phyloP scores from a whole-genome alignment of 2,888 invertebrate genomes.

The Drosophila algonquin region DNA sequence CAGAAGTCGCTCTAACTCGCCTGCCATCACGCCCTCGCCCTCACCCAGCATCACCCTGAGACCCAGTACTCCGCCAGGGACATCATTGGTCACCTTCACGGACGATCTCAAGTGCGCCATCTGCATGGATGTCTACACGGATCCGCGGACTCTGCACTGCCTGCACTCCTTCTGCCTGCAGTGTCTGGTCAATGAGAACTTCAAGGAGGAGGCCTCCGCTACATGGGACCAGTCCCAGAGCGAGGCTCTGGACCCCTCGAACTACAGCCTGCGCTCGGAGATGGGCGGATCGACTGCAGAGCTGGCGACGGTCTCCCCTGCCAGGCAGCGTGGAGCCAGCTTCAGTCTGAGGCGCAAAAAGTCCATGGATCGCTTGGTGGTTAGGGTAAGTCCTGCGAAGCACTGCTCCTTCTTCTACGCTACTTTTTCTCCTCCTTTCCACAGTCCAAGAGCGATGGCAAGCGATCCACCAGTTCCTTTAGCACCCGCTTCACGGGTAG shows the following conservation, averaged over 20 bases:
- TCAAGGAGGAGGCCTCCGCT: conserved; percentile 74
- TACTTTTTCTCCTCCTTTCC: background rate
- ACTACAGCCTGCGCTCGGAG: conserved; percentile 75
- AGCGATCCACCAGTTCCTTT: conserved; percentile 58
- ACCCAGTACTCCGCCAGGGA: conserved; percentile 41
- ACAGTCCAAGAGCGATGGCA: conserved; percentile 67
- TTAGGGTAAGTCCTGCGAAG: conserved; percentile 34
- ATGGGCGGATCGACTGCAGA: conserved; percentile 57
- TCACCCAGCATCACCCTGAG: conserved; percentile 54
- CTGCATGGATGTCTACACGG: conserved; percentile 87
- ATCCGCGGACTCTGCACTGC: conserved; percentile 89
- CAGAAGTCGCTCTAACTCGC: conserved; percentile 64
- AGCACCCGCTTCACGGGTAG: conserved; percentile 39
- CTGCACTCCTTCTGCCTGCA: conserved; percentile 90
- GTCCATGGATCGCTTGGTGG: conserved; percentile 69
- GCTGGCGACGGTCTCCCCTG: conserved; percentile 67
- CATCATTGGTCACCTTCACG: conserved; percentile 57
- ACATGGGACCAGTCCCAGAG: conserved; percentile 79
- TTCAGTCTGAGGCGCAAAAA: conserved; percentile 80
- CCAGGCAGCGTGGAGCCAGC: conserved; percentile 79
- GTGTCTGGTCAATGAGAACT: conserved; percentile 86
- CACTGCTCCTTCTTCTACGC: background rate
- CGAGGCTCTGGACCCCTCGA: conserved; percentile 57
- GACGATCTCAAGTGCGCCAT: conserved; percentile 83
- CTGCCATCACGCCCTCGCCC: conserved; percentile 43